Base-by-base conservation (phyloP, 2,113 vertebrate genomes). In the Poecile atricapillus region DNA sequence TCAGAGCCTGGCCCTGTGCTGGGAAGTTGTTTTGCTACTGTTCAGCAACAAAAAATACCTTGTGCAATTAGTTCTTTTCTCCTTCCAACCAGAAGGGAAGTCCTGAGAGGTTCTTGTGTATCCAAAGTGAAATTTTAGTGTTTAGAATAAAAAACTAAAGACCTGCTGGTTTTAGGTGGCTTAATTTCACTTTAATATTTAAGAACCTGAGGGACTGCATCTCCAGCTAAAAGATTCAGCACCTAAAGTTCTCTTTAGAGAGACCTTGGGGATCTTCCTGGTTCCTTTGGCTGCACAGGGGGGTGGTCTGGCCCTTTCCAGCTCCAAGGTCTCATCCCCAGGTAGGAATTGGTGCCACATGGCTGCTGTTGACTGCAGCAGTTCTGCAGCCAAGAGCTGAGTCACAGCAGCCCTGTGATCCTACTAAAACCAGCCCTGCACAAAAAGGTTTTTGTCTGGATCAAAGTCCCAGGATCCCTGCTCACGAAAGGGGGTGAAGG, bases 361-460 rank as follows among this genome's bases (percentile, higher is more conserved):
- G 11, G 31, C 76, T 53, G 0, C n/a, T 84, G 64, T 56, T 74
- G 69, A 31, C 74, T 94, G 7, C 69, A 78, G 84, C 8, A 21
- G 0, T 25, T 70, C 19, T 39, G 55, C 25, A 89, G 87, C 64
- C 83, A 77, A 21, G 63, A 41, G 27, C 4, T 83, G 83, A 94
- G 16, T 89, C 87, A 95, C 43, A 77, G 52, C 50, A 89, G 39
- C 56, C 81, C 80, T 89, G 53, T 73, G 80, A 89, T 53, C 80
- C 73, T 52, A 5, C 92, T 59, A 20, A 86, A 83, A 60, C 9
- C 83, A 47, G 3, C 53, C 44, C 65, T 79, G 52, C 47, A 59
- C 60, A 89, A 89, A 87, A 52, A 8, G 17, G 6, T 50, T 96
- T 89, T 89, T 82, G 78, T 78, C 44, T 71, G 84, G 84, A 59